Base-by-base conservation (phyloP, 2,113 vertebrate species). In the Corvus moneduloides region DNA sequence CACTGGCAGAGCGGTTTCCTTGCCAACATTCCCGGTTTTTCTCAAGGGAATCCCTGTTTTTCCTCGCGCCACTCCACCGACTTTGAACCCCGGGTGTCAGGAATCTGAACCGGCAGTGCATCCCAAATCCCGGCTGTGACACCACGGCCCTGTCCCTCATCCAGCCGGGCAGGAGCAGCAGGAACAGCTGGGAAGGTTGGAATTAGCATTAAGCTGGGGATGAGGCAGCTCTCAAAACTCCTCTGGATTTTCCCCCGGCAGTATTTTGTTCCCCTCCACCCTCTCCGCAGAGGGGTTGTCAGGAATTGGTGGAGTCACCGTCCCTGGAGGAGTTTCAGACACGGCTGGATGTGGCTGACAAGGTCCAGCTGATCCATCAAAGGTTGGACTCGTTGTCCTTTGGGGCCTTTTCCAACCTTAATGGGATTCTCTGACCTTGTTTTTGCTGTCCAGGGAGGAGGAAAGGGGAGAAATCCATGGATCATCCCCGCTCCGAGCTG, bases 21-120 rank as follows among this genome's bases (percentile, higher is more conserved):
- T 92, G 94, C 82, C 91, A 90, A 94, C 89, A 83, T 88, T 91
- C 35, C 32, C 28, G 7, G 39, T 49, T 87, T 95, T 88, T 64
- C 33, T 14, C 2, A 56, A 33, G 20, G 22, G 32, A 56, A 56
- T n/a, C 39, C 46, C 39, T 23, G 23, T 32, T 56, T 44, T 24
- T 2, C 7, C 16, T 46, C 56, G 17, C 22, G 49, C 68, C 35
- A 6, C 46, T 64, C 69, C 46, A 6, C 0, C 16, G 74, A 16
- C 43, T 90, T 43, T 15, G 66, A 84, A 54, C 17, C 54, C 44
- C 7, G 11, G 68, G 32, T 1, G 16, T 20, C 55, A 7, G 3
- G 3, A 51, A 32, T 10, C 28, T 0, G 2, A 67, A 43, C 27
- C 1, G 26, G 43, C 6, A 1, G 37, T 41, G 19, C 17, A 1